phyloP scores from a whole-genome alignment of 2,888 invertebrate species.

The Ornithoptera priamus region DNA sequence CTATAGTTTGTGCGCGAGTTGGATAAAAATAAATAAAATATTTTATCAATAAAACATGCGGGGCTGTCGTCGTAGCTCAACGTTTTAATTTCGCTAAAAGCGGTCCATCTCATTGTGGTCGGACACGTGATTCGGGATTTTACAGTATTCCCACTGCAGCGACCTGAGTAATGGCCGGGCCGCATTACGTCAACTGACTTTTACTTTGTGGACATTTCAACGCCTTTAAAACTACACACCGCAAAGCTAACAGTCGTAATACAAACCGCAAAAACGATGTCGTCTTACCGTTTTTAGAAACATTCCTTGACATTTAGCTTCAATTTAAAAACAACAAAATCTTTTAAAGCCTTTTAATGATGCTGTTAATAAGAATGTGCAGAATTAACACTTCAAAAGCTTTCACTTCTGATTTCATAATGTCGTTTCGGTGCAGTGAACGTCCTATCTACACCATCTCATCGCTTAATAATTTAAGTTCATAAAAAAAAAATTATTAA shows the following conservation, averaged over 20 bases:
- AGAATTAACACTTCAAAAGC: background rate
- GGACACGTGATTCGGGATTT: constrained; percentile 61
- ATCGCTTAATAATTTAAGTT: no score
- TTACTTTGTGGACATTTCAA: background rate
- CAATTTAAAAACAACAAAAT: background rate
- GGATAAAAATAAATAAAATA: constrained; percentile 29
- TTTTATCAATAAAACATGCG: constrained; percentile 66
- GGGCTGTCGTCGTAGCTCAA: constrained; percentile 44
- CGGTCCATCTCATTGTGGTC: constrained; percentile 68
- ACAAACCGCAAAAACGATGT: background rate
- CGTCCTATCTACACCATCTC: no score
- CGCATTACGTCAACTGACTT: constrained; percentile 3
- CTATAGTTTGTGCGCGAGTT: background rate
- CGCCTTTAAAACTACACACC: background rate
- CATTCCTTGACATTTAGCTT: background rate
- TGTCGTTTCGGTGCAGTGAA: background rate
- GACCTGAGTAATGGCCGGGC: constrained; percentile 31
- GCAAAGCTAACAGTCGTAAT: background rate
- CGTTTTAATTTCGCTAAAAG: constrained; percentile 76
- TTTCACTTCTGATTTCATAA: background rate
- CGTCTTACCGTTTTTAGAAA: background rate
- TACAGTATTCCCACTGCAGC: constrained; percentile 38
- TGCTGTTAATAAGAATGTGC: background rate
- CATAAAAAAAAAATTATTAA: no score
- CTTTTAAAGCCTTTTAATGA: background rate